Evolutionary conservation across 2,113 vertebrate genomes (phyloP).

Genomic region (Fulmarus glacialis): DNA sequence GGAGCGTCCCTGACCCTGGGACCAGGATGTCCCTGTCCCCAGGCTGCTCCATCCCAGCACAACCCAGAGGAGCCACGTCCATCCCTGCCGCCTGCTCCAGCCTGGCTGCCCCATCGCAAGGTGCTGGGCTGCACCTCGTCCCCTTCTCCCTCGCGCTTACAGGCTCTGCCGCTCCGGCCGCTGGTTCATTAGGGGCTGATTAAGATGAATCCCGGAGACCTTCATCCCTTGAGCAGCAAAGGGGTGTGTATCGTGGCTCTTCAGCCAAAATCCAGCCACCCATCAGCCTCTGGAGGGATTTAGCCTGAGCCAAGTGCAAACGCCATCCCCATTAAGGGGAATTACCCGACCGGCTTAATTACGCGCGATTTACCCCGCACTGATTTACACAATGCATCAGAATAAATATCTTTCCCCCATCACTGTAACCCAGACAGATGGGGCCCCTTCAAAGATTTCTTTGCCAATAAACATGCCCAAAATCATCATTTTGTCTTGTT

Average conservation of each 20-base stretch:
- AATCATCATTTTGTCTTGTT: background rate
- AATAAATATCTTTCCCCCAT: background rate
- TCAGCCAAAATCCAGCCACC: background rate
- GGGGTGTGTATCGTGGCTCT: fast-evolving
- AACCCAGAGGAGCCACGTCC: background rate
- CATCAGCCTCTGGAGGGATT: background rate
- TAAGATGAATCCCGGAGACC: background rate
- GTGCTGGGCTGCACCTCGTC: background rate
- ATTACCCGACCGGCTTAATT: background rate
- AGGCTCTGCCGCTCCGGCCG: background rate
- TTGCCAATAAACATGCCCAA: background rate
- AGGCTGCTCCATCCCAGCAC: background rate
- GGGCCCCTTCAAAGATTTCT: background rate
- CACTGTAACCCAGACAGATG: background rate
- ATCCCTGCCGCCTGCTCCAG: background rate
- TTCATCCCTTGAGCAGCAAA: background rate
- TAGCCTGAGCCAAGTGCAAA: background rate
- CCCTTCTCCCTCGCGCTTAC: background rate
- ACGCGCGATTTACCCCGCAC: background rate
- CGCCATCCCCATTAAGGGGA: background rate
- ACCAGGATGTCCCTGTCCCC: background rate
- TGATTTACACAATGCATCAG: background rate
- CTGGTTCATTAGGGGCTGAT: background rate
- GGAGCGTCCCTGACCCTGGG: background rate
- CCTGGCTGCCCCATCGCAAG: background rate